Conservation (phyloP, 2,797 vertebrate species). For the Rhynchotus rufescens region DNA sequence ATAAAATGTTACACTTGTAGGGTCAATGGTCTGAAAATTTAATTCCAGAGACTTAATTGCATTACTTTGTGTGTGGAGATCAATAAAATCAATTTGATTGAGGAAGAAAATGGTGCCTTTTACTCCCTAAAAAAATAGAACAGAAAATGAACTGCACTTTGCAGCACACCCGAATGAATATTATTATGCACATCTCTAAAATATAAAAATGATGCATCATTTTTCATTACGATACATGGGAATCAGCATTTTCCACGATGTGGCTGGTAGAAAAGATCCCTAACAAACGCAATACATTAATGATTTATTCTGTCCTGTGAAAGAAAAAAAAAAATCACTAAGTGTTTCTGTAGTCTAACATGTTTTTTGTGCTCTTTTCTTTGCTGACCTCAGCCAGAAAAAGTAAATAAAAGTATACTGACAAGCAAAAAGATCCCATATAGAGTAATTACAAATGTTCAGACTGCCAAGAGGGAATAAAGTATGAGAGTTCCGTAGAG, state of each 20-base stretch:
- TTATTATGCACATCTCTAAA: constrained; percentile 58
- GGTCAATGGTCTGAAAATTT: constrained; percentile 90
- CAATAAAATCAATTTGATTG: constrained; percentile 90
- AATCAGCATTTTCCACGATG: constrained; percentile 60
- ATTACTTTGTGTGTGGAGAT: constrained; percentile 86
- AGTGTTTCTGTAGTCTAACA: constrained; percentile 62
- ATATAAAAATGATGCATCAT: constrained; percentile 39
- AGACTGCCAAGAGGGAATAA: not conserved
- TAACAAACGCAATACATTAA: constrained; percentile 77
- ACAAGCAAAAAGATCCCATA: not conserved
- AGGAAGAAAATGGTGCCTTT: constrained; percentile 75
- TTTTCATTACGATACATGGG: constrained; percentile 33
- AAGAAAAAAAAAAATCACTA: constrained; percentile 61
- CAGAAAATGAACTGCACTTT: constrained; percentile 61
- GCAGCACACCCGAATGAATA: constrained; percentile 35
- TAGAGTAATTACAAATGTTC: not conserved
- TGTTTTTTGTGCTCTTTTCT: not conserved
- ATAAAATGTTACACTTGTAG: constrained; percentile 88
- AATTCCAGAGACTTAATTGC: constrained; percentile 92
- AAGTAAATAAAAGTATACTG: not conserved
- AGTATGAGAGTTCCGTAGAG: not conserved
- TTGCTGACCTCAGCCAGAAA: not conserved
- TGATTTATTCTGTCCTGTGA: constrained; percentile 76
- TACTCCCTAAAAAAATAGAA: constrained; percentile 66
- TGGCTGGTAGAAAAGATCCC: constrained; percentile 64